A percentile compares a stretch with the other conserved stretches of the same genome.
Evolutionary conservation across 2,797 vertebrate genomes (phyloP).

Genomic region (Eptatretus atami): DNA sequence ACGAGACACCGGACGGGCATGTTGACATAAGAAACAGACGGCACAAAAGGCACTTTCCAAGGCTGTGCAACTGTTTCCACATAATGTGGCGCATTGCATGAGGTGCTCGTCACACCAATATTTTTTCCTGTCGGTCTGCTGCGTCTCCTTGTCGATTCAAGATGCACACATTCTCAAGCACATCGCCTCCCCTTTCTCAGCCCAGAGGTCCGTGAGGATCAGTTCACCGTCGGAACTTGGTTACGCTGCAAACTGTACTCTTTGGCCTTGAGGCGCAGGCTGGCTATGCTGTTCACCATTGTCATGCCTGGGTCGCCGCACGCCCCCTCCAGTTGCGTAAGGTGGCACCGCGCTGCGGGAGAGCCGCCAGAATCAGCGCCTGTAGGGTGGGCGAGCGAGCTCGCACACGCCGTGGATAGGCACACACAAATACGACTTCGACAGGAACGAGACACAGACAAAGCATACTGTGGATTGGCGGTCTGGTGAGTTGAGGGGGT

Average conservation of each 20-base stretch:
- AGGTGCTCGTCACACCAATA: too few species aligned
- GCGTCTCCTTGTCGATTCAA: too few species aligned
- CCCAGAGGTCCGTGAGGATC: constrained; percentile 11
- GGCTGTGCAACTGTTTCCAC: too few species aligned
- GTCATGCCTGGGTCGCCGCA: constrained; percentile 76
- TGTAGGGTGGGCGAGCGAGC: background rate
- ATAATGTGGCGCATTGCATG: too few species aligned
- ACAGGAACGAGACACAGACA: background rate
- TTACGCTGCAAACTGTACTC: constrained; percentile 91
- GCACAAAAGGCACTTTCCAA: too few species aligned
- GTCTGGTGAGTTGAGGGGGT: too few species aligned
- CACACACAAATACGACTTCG: background rate
- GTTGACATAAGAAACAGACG: too few species aligned
- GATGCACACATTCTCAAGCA: too few species aligned
- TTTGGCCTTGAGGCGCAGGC: constrained; percentile 97
- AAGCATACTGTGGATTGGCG: too few species aligned
- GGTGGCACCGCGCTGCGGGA: constrained; percentile 55
- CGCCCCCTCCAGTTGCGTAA: constrained; percentile 36
- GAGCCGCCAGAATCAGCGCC: constrained; percentile 8
- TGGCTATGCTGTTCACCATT: constrained; percentile 97
- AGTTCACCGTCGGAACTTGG: constrained; percentile 96
- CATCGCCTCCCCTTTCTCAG: too few species aligned
- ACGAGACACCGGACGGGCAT: too few species aligned
- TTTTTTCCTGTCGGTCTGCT: too few species aligned
- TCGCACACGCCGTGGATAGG: background rate